A percentile compares a stretch with the other conserved stretches of the same genome.
phyloP scores from a whole-genome alignment of 2,113 vertebrate genomes.

The Rhinolophus ferrumequinum region DNA sequence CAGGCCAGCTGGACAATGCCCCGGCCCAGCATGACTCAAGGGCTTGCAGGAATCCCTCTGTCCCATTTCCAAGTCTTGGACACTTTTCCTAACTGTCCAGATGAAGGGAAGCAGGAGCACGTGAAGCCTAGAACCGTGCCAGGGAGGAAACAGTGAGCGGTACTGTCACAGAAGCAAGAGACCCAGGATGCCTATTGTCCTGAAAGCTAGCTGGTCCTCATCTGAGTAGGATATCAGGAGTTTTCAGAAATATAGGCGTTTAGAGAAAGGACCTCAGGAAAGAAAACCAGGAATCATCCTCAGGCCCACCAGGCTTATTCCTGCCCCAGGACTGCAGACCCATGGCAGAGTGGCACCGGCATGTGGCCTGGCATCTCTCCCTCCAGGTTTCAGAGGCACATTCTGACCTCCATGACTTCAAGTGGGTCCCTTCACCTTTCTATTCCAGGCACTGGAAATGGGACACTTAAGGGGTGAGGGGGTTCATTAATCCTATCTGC shows the following conservation, averaged over 20 bases:
- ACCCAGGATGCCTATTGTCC: neutral
- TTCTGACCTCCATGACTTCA: neutral
- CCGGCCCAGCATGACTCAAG: neutral
- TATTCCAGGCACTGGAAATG: neutral
- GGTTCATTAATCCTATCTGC: neutral
- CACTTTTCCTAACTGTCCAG: neutral
- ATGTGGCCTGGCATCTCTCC: neutral
- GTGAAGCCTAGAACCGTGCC: neutral
- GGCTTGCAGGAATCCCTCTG: neutral
- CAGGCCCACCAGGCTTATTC: neutral
- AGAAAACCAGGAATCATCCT: neutral
- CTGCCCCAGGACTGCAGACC: neutral
- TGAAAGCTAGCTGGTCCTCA: neutral
- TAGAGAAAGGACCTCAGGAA: neutral
- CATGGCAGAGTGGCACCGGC: fast-evolving
- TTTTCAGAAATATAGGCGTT: neutral
- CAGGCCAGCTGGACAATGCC: neutral
- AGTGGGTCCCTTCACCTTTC: neutral
- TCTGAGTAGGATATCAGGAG: too few relatives aligned
- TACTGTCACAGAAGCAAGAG: neutral
- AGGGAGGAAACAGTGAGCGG: neutral
- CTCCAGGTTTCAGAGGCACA: neutral
- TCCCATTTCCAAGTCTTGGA: neutral
- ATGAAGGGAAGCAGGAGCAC: neutral
- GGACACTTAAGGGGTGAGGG: neutral